Evolutionary conservation across 1,140 invertebrate genomes (phyloP).

Genomic region (Scaptomyza hsui): DNA sequence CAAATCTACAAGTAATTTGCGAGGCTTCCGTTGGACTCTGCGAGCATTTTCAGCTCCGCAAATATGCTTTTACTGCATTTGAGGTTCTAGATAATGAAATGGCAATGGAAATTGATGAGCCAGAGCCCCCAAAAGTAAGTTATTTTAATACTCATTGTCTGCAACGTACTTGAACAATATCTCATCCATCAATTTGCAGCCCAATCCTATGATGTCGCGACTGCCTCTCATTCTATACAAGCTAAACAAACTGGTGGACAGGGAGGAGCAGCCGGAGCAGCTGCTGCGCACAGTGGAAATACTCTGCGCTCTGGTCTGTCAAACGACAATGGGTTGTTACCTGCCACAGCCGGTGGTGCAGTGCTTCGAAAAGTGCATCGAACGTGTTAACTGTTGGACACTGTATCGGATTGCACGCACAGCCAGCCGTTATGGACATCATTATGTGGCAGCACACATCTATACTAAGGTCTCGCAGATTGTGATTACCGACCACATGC

Average conservation of each 20-base stretch:
- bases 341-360: constrained; percentile 86
- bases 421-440: constrained; percentile 92
- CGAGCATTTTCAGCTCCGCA: constrained; percentile 78
- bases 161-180: background rate
- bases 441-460: constrained; percentile 88
- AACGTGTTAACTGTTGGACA: constrained; percentile 90
- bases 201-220: constrained; percentile 71
- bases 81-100: constrained; percentile 25
- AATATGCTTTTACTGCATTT: constrained; percentile 53
- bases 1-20: constrained; percentile 72
- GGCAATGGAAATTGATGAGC: constrained; percentile 69
- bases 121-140: constrained; percentile 39
- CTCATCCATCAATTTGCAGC: constrained; percentile 18
- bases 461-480: constrained; percentile 88
- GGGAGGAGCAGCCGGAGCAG: constrained; percentile 45
- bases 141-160: background rate
- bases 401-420: constrained; percentile 94
- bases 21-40: constrained; percentile 77
- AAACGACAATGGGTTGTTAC: constrained; percentile 88
- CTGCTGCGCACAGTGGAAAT: constrained; percentile 75
- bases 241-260: constrained; percentile 67
- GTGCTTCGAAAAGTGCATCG: constrained; percentile 86
- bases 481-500: constrained; percentile 94
- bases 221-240: constrained; percentile 77
- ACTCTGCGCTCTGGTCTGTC: constrained; percentile 87